A percentile compares a stretch with the other conserved stretches of the same genome.
These are phyloP conservation scores for Drosophila sp. DNA, from an alignment of 1,140 invertebrate species.

Conservation along the genomic window DNA sequence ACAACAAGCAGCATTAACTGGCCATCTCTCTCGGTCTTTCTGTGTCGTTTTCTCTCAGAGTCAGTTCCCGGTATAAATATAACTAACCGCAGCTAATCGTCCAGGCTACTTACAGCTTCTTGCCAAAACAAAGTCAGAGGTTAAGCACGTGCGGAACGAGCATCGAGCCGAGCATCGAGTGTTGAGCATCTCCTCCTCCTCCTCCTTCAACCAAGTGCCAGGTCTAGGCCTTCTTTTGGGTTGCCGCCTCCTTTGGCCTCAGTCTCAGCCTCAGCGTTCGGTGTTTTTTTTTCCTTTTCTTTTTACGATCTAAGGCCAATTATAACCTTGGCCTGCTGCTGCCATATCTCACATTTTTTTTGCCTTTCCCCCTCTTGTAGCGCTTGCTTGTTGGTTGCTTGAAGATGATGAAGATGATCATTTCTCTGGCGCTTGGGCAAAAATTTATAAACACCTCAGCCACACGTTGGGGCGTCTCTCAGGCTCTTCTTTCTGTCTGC, in stretches of 20 bases:
- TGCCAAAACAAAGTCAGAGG: conserved; percentile 76
- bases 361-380: background rate
- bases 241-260: conserved; percentile 11
- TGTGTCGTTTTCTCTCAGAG: background rate
- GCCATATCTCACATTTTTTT: conserved; percentile 79
- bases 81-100: conserved; percentile 73
- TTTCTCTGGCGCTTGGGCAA: conserved; percentile 73
- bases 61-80: conserved; percentile 64
- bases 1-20: conserved; percentile 37
- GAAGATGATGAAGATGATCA: conserved; percentile 78
- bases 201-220: background rate
- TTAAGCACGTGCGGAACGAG: conserved; percentile 69
- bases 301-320: conserved; percentile 76
- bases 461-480: conserved; percentile 75
- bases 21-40: background rate
- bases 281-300: background rate
- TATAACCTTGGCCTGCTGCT: conserved; percentile 81
- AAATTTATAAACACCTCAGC: conserved; percentile 80
- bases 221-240: conserved; percentile 8
- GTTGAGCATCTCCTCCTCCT: conserved; percentile 5
- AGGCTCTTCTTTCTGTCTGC: conserved; percentile 12
- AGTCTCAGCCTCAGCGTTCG: background rate
- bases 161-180: conserved; percentile 5
- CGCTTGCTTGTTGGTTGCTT: conserved; percentile 38
- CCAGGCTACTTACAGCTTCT: conserved; percentile 58